These are phyloP conservation scores for Aphelenchoides bicaudatus DNA, from an alignment of 2,888 invertebrate genomes.

Conservation along the genomic window DNA sequence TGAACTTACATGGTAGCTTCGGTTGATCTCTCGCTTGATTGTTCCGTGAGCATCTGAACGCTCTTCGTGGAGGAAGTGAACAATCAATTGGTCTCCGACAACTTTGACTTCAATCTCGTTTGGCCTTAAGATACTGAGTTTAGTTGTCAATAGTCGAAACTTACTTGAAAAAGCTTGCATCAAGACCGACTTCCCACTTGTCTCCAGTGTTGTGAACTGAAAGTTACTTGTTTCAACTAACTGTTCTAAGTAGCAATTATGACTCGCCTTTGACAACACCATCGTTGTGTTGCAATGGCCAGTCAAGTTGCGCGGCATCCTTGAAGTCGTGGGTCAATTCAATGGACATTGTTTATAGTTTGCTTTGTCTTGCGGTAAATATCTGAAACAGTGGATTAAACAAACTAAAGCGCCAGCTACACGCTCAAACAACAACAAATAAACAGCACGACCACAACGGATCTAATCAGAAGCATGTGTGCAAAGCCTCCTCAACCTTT, in stretches of 20 bases:
- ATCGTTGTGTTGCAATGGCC: slow-evolving; percentile 52
- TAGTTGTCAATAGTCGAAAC: not conserved
- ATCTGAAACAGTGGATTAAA: not conserved
- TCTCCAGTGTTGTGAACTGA: slow-evolving; percentile 28
- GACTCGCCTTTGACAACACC: slow-evolving; percentile 53
- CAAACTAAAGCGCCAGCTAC: too few species aligned
- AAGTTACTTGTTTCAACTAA: too few species aligned
- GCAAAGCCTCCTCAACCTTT: too few species aligned
- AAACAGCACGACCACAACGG: not conserved
- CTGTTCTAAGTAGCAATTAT: too few species aligned
- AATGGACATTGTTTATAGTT: slow-evolving; percentile 15
- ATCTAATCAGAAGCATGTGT: too few species aligned
- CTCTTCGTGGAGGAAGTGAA: slow-evolving; percentile 55
- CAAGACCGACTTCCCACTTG: slow-evolving; percentile 39
- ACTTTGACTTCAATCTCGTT: slow-evolving; percentile 40
- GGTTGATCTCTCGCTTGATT: slow-evolving; percentile 52
- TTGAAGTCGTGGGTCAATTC: slow-evolving; percentile 37
- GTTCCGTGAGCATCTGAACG: slow-evolving; percentile 45
- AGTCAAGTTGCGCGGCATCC: slow-evolving; percentile 45
- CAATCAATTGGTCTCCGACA: slow-evolving; percentile 51
- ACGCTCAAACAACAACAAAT: too few species aligned
- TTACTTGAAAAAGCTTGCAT: slow-evolving; percentile 48
- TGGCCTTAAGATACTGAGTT: slow-evolving; percentile 8
- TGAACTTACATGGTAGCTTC: slow-evolving; percentile 53
- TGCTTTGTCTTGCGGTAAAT: not conserved